phyloP scores from a whole-genome alignment of 2,888 invertebrate genomes.

The Copidosoma aretas region DNA sequence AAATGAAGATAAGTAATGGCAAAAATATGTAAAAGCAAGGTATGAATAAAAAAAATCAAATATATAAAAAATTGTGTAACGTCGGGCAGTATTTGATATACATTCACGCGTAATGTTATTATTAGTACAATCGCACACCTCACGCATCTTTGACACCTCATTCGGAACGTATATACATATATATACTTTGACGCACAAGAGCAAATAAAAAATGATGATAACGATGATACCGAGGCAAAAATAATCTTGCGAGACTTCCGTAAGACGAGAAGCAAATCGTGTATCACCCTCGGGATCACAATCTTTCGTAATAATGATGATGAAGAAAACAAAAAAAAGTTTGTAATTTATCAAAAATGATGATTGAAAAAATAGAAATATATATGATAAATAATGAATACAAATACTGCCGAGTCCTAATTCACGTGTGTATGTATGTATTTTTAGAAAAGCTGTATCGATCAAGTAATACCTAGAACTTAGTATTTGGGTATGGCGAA shows the following conservation, averaged over 20 bases:
- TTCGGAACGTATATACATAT: background rate
- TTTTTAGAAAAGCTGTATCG: conserved; percentile 55
- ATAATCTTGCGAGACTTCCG: conserved; percentile 7
- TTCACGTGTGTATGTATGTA: conserved; percentile 46
- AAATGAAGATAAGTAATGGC: conserved; percentile 20
- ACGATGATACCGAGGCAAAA: background rate
- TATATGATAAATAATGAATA: conserved; percentile 34
- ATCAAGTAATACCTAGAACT: conserved; percentile 56
- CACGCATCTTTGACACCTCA: conserved; percentile 17
- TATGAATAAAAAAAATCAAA: conserved; percentile 3
- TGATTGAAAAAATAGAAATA: conserved; percentile 13
- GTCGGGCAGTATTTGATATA: conserved; percentile 38
- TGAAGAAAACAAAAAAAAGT: conserved; percentile 5
- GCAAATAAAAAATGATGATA: background rate
- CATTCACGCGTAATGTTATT: conserved; percentile 14
- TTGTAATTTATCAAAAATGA: background rate
- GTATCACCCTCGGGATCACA: background rate
- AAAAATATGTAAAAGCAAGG: conserved; percentile 11
- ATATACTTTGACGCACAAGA: background rate
- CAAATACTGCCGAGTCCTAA: conserved; percentile 47
- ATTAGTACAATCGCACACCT: conserved; percentile 17
- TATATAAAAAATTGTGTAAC: conserved; percentile 28
- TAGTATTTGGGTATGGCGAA: conserved; percentile 55
- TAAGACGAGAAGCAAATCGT: background rate
- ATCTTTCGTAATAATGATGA: background rate